Evolutionary conservation across 2,113 vertebrate genomes (phyloP), one percentile per base, ranked within the genome.

Genomic region (Thamnaconus septentrionalis): DNA sequence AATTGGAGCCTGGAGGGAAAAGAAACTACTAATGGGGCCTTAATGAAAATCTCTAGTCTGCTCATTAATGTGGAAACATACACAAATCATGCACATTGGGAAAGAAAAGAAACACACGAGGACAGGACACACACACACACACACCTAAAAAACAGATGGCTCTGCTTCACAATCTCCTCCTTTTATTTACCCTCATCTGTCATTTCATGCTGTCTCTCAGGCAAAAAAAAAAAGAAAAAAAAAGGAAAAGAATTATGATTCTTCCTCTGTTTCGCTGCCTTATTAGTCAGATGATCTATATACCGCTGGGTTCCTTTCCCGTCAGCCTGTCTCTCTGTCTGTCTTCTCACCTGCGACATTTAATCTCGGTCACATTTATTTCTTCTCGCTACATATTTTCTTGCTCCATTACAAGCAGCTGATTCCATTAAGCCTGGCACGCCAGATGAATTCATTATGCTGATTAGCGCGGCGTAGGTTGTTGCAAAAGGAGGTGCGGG

Each of bases 21-120:
- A 65, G 46, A 43, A 71, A 56, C 46, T 59, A 64, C 63, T 88
- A 84, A 87, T 88, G 76, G 76, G 57, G 41, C 56, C 66, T 76
- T 84, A 80, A 90, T 88, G 81, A 84, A 84, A 73, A 84, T 74
- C 76, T 80, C 63, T 46, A 49, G 64, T 69, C 81, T 76, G 73
- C 73, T 85, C 66, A 80, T 84, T 84, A 87, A 73, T 73, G 59
- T 66, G 54, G 42, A 83, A 76, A 69, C 50, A 76, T 50, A 70
- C 61, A 82, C 73, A 78, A 18, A 71, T 48, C 45, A 50, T 41
- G 4, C 53, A 76, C n/a, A 61, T 12, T 31, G 45, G 42, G 12
- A 31, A 11, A n/a, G 45, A 69, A n/a, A 53, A 46, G 47, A 64
- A 64, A 46, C 40, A 31, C 8, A 40, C 18, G 40, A 46, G 4